Percentiles rank a stretch among this genome's conserved stretches.
Conservation (phyloP, 2,113 vertebrate genomes). For the Cromileptes altivelis region DNA sequence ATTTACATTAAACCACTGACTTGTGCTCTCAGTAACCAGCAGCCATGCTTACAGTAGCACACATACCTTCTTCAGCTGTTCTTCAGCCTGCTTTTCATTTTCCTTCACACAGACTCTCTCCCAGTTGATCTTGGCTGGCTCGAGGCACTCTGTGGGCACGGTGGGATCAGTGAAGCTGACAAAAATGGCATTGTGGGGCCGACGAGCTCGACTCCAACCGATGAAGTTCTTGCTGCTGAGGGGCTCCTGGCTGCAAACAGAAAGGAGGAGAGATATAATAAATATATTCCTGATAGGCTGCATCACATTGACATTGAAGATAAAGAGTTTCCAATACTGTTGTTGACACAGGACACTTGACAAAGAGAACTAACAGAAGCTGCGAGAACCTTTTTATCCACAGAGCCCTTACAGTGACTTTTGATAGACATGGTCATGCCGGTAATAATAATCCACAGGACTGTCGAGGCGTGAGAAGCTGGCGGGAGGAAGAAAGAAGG, state of each 20-base stretch:
- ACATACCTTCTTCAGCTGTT: conserved; percentile 86
- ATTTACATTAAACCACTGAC: background rate
- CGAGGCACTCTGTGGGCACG: conserved; percentile 86
- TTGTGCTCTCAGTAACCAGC: background rate
- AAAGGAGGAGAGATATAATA: background rate
- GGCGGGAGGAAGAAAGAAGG: conserved; percentile 93
- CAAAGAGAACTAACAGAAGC: background rate
- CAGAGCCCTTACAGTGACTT: conserved; percentile 72
- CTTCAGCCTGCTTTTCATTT: conserved; percentile 85
- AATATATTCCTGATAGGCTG: background rate
- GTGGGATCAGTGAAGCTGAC: conserved; percentile 89
- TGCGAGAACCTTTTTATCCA: background rate
- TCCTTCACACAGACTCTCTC: conserved; percentile 85
- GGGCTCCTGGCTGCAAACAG: conserved; percentile 84
- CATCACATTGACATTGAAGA: background rate
- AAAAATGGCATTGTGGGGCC: conserved; percentile 96
- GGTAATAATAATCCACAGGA: conserved; percentile 93
- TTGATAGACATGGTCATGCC: conserved; percentile 88
- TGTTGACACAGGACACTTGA: background rate
- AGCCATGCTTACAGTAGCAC: background rate
- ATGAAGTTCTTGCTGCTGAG: conserved; percentile 89
- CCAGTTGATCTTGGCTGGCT: conserved; percentile 91
- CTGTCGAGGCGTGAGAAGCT: conserved; percentile 96
- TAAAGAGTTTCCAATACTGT: background rate
- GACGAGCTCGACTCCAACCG: conserved; percentile 90